phyloP scores from a whole-genome alignment of 2,113 vertebrate genomes.

The Madoqua kirkii region DNA sequence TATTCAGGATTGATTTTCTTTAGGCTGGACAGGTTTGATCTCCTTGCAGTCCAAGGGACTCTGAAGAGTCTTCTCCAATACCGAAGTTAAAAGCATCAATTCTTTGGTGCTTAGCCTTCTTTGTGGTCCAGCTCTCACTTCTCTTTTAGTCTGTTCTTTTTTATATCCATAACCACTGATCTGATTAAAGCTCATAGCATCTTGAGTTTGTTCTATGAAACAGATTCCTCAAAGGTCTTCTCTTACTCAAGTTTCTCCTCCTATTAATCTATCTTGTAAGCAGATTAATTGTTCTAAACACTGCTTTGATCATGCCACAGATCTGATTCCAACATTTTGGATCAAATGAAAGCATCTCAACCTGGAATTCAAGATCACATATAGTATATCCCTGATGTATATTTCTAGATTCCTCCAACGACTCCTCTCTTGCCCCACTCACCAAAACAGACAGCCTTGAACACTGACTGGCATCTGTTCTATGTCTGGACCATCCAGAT shows the following conservation, averaged over 20 bases:
- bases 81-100: background rate
- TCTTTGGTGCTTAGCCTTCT: background rate
- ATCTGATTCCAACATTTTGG: background rate
- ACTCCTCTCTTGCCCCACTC: fast-evolving
- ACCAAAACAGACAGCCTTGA: background rate
- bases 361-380: background rate
- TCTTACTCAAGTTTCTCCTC: background rate
- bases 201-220: background rate
- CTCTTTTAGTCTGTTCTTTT: background rate
- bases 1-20: background rate
- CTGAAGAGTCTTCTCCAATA: background rate
- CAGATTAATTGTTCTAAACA: background rate
- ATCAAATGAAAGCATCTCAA: background rate
- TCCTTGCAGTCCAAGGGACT: background rate
- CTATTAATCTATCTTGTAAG: background rate
- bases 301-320: background rate
- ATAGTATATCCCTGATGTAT: background rate
- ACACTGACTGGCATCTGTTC: fast-evolving
- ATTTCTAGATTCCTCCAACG: background rate
- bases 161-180: background rate
- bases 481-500: background rate
- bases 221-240: background rate
- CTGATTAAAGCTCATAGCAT: background rate
- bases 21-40: background rate
- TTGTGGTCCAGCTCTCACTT: background rate